phyloP scores from a whole-genome alignment of 1,140 invertebrate genomes.

The Drosophila murphyi region DNA sequence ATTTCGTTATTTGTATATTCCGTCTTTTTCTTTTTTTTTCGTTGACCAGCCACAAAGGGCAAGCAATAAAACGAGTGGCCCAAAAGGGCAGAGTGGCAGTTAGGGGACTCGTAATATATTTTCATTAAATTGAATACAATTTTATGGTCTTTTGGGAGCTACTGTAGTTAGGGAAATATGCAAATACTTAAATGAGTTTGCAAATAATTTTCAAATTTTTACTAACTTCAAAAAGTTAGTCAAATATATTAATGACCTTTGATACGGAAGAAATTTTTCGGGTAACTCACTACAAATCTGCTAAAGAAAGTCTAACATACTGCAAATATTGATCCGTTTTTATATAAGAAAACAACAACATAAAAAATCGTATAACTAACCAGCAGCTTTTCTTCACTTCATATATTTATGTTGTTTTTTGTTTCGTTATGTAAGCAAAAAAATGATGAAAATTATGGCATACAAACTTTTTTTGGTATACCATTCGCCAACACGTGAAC shows the following conservation, averaged over 20 bases:
- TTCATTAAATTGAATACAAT: slow-evolving; percentile 74
- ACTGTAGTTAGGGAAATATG: slow-evolving; percentile 38
- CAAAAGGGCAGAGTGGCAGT: slow-evolving; percentile 11
- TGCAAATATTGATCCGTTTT: no score
- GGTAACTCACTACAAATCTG: neutral
- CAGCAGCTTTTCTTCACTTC: neutral
- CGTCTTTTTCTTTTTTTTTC: slow-evolving; percentile 12
- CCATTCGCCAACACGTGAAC: slow-evolving; percentile 38
- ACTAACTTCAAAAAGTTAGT: slow-evolving; percentile 11
- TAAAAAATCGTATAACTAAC: neutral
- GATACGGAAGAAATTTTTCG: neutral
- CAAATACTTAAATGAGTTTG: slow-evolving; percentile 57
- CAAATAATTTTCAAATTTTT: slow-evolving; percentile 38
- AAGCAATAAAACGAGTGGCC: slow-evolving; percentile 62
- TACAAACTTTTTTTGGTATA: slow-evolving; percentile 17
- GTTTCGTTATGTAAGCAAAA: neutral
- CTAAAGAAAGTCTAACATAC: neutral
- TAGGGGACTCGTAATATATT: slow-evolving; percentile 63
- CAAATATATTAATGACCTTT: slow-evolving; percentile 10
- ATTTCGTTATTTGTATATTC: slow-evolving; percentile 74
- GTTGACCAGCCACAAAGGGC: slow-evolving; percentile 53
- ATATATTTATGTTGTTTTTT: slow-evolving; percentile 10
- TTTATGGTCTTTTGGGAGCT: slow-evolving; percentile 53
- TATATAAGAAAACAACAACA: no score
- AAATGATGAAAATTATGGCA: slow-evolving; percentile 26